Base-by-base conservation (phyloP, 2,888 invertebrate species). In the Eubasilissa splendida region DNA sequence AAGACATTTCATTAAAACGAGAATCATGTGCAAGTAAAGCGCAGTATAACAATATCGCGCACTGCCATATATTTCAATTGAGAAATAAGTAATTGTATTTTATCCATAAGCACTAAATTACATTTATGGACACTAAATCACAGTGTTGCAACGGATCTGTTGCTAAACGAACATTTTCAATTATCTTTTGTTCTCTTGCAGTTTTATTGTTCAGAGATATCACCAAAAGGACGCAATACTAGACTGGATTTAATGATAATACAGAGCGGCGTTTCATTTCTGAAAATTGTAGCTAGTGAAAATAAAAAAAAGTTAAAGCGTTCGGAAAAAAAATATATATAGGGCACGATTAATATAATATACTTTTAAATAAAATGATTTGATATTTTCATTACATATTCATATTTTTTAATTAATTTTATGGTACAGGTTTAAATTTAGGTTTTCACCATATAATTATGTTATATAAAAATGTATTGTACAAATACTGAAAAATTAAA, bases 141-240 rank as follows among this genome's bases (percentile, higher is more conserved):
- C 60, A 68, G n/a, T 50, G 77, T 80, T 77, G 80, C 77, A 71
- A 22, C 42, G 53, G 73, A 58, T 53, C 58, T 54, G 53, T 60
- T 76, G 75, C 65, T 68, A 63, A 80, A 76, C 76, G 76, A 80
- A 80, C 74, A 76, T 68, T 70, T 80, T 80, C 70, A 76, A 76
- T 76, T 65, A 76, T 76, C 56, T 80, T 76, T 76, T 65, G 71
- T 79, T 73, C 73, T 73, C 63, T 73, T 53, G 76, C 60, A 73
- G 70, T 60, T 31, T 53, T 65, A 65, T 76, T 76, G 33, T 33
- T 56, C 31, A 31, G 56, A 2, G 56, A 71, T 71, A 58, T 12
- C 42, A 73, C 12, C 33, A 33, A 58, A 22, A 31, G 9, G 50
- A 68, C 50, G 68, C 52, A 14, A 52, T 12, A 50, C 68, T 33